Conservation (phyloP, 2,797 vertebrate genomes). For the Neomorphus geoffroyi region DNA sequence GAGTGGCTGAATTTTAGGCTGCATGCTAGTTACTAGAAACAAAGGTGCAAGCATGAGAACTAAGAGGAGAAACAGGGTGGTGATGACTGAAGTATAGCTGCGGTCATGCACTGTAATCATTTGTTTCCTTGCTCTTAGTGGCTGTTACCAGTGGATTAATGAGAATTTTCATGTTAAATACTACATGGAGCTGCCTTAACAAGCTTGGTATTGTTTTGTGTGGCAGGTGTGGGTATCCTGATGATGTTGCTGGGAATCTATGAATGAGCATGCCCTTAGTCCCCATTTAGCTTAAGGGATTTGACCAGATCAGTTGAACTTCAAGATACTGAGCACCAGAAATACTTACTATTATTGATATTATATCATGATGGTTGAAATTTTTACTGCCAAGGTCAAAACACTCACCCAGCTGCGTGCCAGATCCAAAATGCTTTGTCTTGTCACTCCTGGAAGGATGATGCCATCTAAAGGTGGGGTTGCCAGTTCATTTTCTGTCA, state of each 20-base stretch:
- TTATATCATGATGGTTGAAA: not conserved
- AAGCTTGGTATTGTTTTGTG: not conserved
- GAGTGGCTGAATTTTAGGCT: not conserved
- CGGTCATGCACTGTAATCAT: not conserved
- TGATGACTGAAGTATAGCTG: not conserved
- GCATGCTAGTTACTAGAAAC: not conserved
- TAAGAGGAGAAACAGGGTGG: not conserved
- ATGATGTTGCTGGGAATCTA: not conserved
- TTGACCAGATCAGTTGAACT: not conserved
- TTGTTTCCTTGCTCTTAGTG: not conserved
- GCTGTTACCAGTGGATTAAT: not conserved
- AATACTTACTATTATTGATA: not conserved
- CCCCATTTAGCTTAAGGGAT: not conserved
- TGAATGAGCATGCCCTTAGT: not conserved
- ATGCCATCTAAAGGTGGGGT: slow-evolving; percentile 91
- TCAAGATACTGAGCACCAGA: not conserved
- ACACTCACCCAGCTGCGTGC: slow-evolving; percentile 81
- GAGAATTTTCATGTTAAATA: slow-evolving; percentile 8
- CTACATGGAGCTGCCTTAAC: not conserved
- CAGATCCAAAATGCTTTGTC: slow-evolving; percentile 89
- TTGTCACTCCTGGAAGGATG: slow-evolving; percentile 88
- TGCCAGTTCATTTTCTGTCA: slow-evolving; percentile 88
- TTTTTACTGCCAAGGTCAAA: not conserved
- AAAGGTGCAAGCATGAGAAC: not conserved
- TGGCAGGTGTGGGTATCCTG: not conserved